phyloP scores from a whole-genome alignment of 2,888 invertebrate species.

The Bhutanitis thaidina region DNA sequence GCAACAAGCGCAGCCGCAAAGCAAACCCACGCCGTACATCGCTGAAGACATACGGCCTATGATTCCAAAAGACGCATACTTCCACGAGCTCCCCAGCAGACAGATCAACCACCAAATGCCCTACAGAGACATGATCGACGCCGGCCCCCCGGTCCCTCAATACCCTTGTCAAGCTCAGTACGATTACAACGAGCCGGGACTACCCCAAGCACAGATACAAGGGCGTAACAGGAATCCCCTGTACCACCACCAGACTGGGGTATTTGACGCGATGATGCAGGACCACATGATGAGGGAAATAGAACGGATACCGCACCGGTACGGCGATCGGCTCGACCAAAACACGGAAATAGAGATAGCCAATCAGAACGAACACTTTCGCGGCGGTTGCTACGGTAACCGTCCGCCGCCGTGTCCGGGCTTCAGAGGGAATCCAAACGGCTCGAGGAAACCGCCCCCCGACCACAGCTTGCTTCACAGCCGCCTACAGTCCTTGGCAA shows the following conservation, averaged over 20 bases:
- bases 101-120: constrained; percentile 56
- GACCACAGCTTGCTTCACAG: constrained; percentile 70
- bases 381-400: constrained; percentile 61
- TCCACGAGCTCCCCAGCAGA: constrained; percentile 79
- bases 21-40: constrained; percentile 37
- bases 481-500: constrained; percentile 67
- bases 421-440: constrained; percentile 38
- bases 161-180: constrained; percentile 46
- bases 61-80: constrained; percentile 82
- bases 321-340: constrained; percentile 67
- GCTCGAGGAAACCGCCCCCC: constrained; percentile 53
- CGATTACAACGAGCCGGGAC: constrained; percentile 55
- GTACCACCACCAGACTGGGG: constrained; percentile 65
- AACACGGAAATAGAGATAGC: constrained; percentile 73
- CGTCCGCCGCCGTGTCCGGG: constrained; percentile 53
- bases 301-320: constrained; percentile 72
- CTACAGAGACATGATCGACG: constrained; percentile 50
- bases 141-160: constrained; percentile 47
- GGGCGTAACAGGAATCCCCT: constrained; percentile 65
- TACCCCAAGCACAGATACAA: constrained; percentile 51
- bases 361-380: constrained; percentile 66
- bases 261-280: constrained; percentile 76
- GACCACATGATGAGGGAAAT: constrained; percentile 74
- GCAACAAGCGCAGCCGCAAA: constrained; percentile 35
- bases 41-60: constrained; percentile 52